Evolutionary conservation across 2,113 vertebrate species (phyloP).

Genomic region (Ia io): DNA sequence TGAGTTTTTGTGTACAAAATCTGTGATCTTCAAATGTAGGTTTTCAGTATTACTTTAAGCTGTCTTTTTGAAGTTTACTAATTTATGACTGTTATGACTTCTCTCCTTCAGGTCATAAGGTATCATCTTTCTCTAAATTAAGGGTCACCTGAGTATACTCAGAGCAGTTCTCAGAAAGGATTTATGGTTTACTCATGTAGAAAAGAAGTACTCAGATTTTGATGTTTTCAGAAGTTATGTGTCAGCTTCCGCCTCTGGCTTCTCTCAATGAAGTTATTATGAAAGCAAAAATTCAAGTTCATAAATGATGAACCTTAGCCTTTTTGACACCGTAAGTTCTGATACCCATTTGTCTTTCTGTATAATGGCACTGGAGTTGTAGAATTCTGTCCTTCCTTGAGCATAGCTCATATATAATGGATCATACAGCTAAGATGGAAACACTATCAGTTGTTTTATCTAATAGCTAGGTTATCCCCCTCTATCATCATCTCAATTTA

Average conservation of each 20-base stretch:
- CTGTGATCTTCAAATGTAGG: slow-evolving; percentile 4
- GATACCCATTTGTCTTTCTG: neutral
- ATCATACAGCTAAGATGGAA: neutral
- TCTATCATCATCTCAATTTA: neutral
- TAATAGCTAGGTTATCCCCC: neutral
- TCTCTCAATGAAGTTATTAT: neutral
- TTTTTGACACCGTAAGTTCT: neutral
- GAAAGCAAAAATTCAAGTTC: neutral
- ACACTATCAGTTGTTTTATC: neutral
- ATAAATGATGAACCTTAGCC: neutral
- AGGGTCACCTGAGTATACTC: neutral
- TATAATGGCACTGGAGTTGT: neutral
- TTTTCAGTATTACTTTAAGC: neutral
- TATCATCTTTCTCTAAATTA: slow-evolving; percentile 36
- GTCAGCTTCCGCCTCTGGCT: neutral
- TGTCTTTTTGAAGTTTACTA: neutral
- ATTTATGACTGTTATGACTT: neutral
- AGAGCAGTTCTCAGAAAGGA: neutral
- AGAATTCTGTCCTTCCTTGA: neutral
- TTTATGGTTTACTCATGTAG: neutral
- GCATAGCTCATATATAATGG: neutral
- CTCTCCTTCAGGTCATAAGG: neutral
- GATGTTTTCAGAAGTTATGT: neutral
- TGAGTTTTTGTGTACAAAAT: neutral
- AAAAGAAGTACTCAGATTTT: neutral